Base-by-base conservation (phyloP, 1,140 invertebrate genomes). In the Pseudomyrmex pallidus region DNA sequence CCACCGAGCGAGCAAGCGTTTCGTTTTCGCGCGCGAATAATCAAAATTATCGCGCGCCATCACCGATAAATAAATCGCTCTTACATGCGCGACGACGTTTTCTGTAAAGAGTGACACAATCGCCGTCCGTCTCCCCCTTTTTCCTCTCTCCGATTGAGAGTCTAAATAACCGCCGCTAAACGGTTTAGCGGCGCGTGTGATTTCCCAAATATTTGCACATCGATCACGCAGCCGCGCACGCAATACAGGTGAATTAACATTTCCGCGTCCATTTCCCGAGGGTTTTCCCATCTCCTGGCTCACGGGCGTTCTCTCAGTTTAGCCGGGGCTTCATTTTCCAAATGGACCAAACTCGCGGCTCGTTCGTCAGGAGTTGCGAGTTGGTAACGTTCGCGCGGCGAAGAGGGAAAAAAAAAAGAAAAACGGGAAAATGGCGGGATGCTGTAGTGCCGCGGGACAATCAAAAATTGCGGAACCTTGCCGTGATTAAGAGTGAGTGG, bases 191-290 rank as follows among this genome's bases (percentile, higher is more conserved):
- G 83, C 59, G 61, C 86, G 86, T 68, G 86, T 87, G 85, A 87
- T 87, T 87, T 87, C 82, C 52, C 86, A 87, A 87, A 87, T 87
- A 84, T 87, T 87, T 87, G 85, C 82, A 48, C 82, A 80, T 87
- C 68, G 85, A 87, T 87, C 85, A 84, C 62, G 74, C 85, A 61
- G 70, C 54, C 74, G 20, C 63, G 20, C 66, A 54, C 63, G 59
- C 56, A 67, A 67, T 54, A 67, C 67, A 72, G 78, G 68, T 84
- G 85, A 84, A 87, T 87, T 87, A 87, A 87, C 86, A 87, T 85
- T 84, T 84, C 85, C 82, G 50, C 70, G 73, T 82, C 70, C 82
- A 54, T 48, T 48, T 61, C 48, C 74, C 25, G 22, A 59, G 62
- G 62, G 74, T 35, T 83, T 68, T 63, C 46, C 57, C 62, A 50